phyloP scores from a whole-genome alignment of 92 coral and sea anemone genomes.

The Parazoanthus darwini region DNA sequence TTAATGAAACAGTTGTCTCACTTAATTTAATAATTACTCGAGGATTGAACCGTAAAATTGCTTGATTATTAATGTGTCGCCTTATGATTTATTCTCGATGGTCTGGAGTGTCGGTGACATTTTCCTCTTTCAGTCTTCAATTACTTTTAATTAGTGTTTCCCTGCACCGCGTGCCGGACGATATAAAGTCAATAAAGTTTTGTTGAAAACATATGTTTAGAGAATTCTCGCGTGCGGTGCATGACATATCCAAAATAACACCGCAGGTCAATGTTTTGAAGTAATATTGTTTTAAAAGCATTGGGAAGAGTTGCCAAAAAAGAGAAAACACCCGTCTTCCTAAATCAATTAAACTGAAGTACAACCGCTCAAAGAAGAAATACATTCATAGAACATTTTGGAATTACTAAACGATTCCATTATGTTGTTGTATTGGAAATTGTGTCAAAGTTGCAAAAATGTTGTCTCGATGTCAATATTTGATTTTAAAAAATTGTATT shows the following conservation, averaged over 20 bases:
- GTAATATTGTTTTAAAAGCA: too few species aligned
- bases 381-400: not conserved
- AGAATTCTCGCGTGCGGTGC: not conserved
- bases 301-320: not conserved
- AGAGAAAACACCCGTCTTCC: not conserved
- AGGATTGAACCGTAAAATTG: conserved; percentile 27
- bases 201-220: not conserved
- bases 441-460: too few species aligned
- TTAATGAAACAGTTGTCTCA: conserved; percentile 32
- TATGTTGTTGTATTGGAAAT: too few species aligned
- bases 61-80: conserved; percentile 27
- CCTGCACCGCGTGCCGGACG: not conserved
- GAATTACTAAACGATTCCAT: too few species aligned
- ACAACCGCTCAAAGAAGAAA: not conserved
- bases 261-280: not conserved
- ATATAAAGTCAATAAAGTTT: not conserved
- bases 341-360: not conserved
- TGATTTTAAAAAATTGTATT: too few species aligned
- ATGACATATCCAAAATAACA: not conserved
- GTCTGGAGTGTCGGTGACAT: not conserved
- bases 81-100: conserved; percentile 20
- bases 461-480: too few species aligned
- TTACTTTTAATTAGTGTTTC: not conserved
- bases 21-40: conserved; percentile 35
- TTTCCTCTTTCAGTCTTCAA: not conserved